Evolutionary conservation across 2,113 vertebrate species (phyloP).

Genomic region (Rhinogobius similis): DNA sequence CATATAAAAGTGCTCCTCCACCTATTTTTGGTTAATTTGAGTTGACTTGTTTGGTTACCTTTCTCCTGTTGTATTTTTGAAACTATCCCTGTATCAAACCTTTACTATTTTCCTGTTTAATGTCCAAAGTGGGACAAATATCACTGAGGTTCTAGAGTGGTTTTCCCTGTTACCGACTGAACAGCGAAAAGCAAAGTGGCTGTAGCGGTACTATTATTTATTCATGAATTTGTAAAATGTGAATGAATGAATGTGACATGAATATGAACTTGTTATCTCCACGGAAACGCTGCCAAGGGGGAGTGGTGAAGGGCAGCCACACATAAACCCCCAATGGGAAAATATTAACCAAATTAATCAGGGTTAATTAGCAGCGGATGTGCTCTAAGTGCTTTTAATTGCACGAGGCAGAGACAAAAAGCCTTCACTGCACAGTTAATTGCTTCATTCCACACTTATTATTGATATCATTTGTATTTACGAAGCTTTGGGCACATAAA

Average conservation of each 20-base stretch:
- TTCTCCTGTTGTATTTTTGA: no score
- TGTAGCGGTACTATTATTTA: not conserved
- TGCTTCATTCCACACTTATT: not conserved
- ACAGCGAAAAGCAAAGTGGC: not conserved
- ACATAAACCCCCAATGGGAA: not conserved
- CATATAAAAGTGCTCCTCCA: no score
- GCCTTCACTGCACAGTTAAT: not conserved
- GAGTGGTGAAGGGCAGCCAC: not conserved
- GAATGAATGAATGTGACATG: not conserved
- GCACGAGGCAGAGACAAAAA: slow-evolving; percentile 3
- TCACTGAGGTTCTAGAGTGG: not conserved
- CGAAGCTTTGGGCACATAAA: not conserved
- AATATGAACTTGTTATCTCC: not conserved
- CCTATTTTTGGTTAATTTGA: no score
- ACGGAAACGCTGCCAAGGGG: not conserved
- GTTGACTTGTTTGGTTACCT: no score
- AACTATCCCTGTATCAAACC: no score
- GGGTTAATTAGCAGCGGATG: slow-evolving; percentile 3
- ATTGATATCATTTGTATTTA: not conserved
- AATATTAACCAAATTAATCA: not conserved
- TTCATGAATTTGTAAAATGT: not conserved
- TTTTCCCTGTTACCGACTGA: not conserved
- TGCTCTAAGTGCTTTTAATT: slow-evolving; percentile 1
- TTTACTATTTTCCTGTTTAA: not conserved
- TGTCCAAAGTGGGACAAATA: not conserved